Evolutionary conservation across 30 jellyfish, hydroid and myxozoan genomes (phyloP).

Genomic region (Hydractinia symbiolongicarpus): DNA sequence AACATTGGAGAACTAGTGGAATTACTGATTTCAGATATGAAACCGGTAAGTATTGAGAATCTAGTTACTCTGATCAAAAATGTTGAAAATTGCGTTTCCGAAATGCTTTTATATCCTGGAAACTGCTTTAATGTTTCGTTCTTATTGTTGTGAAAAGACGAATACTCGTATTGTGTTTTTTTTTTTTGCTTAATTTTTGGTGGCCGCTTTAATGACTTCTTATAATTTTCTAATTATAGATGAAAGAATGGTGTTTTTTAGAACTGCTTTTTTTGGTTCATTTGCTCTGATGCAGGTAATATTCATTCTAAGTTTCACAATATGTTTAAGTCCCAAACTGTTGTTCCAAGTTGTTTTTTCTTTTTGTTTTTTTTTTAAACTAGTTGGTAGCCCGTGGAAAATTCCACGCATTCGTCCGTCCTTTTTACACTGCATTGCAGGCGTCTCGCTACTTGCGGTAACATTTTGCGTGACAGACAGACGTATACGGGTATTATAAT

Average conservation of each 20-base stretch:
- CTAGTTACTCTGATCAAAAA: neutral
- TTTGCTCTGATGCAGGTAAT: conserved; percentile 75
- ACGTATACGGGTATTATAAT: too few relatives aligned
- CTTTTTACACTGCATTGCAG: too few relatives aligned
- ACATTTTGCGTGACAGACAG: too few relatives aligned
- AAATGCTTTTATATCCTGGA: neutral
- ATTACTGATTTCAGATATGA: conserved; percentile 61
- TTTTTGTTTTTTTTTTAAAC: too few relatives aligned
- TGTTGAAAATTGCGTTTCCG: neutral
- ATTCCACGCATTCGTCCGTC: too few relatives aligned
- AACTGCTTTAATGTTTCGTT: too few relatives aligned
- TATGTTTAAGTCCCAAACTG: neutral
- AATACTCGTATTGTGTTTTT: neutral
- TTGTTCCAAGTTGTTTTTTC: too few relatives aligned
- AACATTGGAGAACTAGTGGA: conserved; percentile 85
- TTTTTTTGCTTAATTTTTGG: neutral
- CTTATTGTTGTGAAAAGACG: too few relatives aligned
- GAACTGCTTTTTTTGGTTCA: conserved; percentile 68
- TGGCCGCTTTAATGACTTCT: neutral
- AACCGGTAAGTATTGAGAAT: conserved; percentile 43
- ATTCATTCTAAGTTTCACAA: neutral
- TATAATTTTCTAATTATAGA: conserved; percentile 32
- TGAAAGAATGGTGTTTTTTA: conserved; percentile 49
- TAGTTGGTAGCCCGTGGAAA: too few relatives aligned
- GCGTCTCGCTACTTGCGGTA: too few relatives aligned